Evolutionary conservation across 2,797 vertebrate genomes (phyloP).

Genomic region (Tarsius wallacei): DNA sequence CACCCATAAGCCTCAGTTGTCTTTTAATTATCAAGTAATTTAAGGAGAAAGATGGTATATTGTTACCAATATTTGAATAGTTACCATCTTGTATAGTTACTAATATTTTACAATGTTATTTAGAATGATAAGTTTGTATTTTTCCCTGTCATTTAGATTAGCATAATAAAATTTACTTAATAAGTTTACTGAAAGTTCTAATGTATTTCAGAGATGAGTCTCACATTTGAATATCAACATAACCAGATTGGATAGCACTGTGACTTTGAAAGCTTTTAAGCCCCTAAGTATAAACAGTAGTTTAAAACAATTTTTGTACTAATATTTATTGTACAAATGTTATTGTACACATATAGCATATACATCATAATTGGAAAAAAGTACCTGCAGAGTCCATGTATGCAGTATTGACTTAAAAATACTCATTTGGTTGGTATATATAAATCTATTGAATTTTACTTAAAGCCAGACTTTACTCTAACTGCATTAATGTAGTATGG

Average conservation of each 20-base stretch:
- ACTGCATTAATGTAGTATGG: background rate
- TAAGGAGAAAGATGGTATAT: background rate
- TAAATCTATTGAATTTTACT: background rate
- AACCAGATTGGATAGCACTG: background rate
- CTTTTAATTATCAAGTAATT: conserved; percentile 22
- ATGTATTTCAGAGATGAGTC: background rate
- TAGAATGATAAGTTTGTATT: background rate
- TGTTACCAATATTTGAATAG: background rate
- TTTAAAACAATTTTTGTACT: background rate
- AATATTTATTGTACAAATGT: background rate
- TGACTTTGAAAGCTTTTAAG: background rate
- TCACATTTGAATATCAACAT: background rate
- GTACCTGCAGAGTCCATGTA: background rate
- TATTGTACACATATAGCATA: background rate
- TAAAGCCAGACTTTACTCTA: background rate
- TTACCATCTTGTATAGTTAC: background rate
- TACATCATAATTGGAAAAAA: background rate
- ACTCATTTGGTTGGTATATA: background rate
- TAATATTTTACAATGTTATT: background rate
- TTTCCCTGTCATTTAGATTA: background rate
- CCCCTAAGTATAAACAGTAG: background rate
- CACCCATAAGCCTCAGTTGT: background rate
- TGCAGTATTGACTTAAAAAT: background rate
- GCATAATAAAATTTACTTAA: background rate
- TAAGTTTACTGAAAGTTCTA: background rate